A percentile compares a stretch with the other conserved stretches of the same genome.
These are phyloP conservation scores for Epinephelus coioides DNA, from an alignment of 2,797 vertebrate species.

Conservation along the genomic window DNA sequence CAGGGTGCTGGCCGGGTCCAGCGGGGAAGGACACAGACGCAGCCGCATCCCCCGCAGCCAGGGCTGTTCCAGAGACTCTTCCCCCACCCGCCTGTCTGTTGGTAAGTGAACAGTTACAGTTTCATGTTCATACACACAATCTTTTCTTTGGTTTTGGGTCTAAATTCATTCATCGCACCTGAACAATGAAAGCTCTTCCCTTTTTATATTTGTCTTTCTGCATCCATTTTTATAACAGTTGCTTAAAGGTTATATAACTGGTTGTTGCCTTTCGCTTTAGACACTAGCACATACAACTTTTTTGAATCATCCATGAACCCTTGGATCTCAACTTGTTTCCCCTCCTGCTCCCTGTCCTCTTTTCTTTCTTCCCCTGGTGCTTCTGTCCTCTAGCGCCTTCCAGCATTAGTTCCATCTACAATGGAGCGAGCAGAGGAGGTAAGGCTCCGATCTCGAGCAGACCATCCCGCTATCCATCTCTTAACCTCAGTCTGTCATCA, in stretches of 20 bases:
- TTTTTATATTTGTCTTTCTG: not conserved
- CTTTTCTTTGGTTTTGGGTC: not conserved
- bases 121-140: too few relatives aligned
- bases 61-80: conserved; percentile 97
- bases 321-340: conserved; percentile 39
- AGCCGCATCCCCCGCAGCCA: conserved; percentile 98
- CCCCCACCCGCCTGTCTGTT: conserved; percentile 95
- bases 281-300: not conserved
- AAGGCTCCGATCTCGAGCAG: conserved; percentile 66
- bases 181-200: not conserved
- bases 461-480: conserved; percentile 14
- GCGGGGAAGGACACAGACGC: conserved; percentile 88
- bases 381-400: conserved; percentile 84
- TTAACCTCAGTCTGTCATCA: conserved; percentile 16
- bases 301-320: not conserved
- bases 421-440: conserved; percentile 88
- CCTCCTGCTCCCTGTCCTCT: conserved; percentile 42
- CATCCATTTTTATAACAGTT: not conserved
- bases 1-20: conserved; percentile 88
- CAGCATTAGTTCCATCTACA: conserved; percentile 88
- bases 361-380: conserved; percentile 39
- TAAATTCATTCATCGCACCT: not conserved
- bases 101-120: conserved; percentile 84
- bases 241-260: not conserved
- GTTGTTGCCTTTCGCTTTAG: not conserved